phyloP scores from a whole-genome alignment of 35 echinoderm and acorn worm species.

The Acanthaster planci region DNA sequence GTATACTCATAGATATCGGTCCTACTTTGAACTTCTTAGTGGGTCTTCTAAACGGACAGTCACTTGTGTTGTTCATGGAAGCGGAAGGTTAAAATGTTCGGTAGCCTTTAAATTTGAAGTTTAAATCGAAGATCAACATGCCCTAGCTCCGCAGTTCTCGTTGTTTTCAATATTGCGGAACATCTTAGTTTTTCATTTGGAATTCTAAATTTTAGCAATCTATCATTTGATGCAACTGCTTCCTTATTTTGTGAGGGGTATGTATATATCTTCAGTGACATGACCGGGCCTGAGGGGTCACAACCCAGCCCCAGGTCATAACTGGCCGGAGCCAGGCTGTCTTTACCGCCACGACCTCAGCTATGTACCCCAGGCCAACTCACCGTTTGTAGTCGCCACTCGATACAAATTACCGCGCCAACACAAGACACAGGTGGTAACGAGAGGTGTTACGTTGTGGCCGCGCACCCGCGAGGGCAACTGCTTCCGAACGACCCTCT shows the following conservation, averaged over 20 bases:
- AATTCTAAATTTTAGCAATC: background rate
- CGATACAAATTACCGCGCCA: background rate
- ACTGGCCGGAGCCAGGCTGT: background rate
- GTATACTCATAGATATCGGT: no score
- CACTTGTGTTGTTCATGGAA: no score
- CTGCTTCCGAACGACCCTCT: background rate
- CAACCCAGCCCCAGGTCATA: background rate
- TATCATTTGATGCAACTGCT: background rate
- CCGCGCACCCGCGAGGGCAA: background rate
- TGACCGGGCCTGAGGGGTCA: background rate
- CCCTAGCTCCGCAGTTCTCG: background rate
- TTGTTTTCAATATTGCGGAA: background rate
- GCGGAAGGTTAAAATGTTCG: no score
- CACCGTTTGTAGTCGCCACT: background rate
- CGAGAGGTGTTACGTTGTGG: slow-evolving; percentile 8
- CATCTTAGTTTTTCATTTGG: background rate
- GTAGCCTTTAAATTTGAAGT: no score
- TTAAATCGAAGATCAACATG: no score
- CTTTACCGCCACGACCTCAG: background rate
- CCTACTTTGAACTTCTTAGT: no score
- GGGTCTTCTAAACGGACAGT: no score
- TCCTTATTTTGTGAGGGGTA: background rate
- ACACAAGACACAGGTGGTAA: background rate
- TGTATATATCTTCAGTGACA: background rate
- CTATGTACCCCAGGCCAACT: background rate